phyloP scores from a whole-genome alignment of 1,140 invertebrate species.

The Eufriesea mexicana region DNA sequence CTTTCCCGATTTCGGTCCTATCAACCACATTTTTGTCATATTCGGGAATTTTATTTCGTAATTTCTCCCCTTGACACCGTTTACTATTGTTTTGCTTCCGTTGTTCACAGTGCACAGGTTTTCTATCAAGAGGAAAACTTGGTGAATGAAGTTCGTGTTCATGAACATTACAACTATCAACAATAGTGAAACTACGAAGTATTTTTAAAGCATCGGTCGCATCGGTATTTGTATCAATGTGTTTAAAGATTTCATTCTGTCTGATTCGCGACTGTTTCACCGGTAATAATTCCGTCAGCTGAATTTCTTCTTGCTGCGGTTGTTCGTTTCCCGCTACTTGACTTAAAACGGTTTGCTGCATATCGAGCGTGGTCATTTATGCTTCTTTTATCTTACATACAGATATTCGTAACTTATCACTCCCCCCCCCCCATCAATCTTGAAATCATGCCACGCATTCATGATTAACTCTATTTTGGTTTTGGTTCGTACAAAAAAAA shows the following conservation, averaged over 20 bases:
- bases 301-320: constrained; percentile 70
- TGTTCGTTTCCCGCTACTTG: constrained; percentile 59
- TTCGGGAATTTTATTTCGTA: background rate
- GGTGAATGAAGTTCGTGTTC: constrained; percentile 43
- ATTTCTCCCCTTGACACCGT: constrained; percentile 22
- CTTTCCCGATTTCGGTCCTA: constrained; percentile 32
- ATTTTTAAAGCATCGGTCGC: constrained; percentile 75
- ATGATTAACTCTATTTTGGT: background rate
- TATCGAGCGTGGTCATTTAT: constrained; percentile 28
- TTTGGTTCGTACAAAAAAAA: background rate
- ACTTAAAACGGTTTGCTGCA: constrained; percentile 55
- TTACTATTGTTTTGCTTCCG: background rate
- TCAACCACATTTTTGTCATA: constrained; percentile 24
- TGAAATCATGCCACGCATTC: background rate
- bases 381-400: background rate
- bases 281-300: constrained; percentile 78
- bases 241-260: constrained; percentile 45
- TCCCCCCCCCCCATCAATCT: background rate
- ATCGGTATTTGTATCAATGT: constrained; percentile 63
- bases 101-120: background rate
- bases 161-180: constrained; percentile 56
- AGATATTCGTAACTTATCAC: background rate
- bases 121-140: constrained; percentile 29
- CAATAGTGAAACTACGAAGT: constrained; percentile 71
- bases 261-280: constrained; percentile 77